Evolutionary conservation across 2,888 invertebrate species (phyloP), one percentile per base, ranked within the genome.

Genomic region (Lithophane semibrunnea): DNA sequence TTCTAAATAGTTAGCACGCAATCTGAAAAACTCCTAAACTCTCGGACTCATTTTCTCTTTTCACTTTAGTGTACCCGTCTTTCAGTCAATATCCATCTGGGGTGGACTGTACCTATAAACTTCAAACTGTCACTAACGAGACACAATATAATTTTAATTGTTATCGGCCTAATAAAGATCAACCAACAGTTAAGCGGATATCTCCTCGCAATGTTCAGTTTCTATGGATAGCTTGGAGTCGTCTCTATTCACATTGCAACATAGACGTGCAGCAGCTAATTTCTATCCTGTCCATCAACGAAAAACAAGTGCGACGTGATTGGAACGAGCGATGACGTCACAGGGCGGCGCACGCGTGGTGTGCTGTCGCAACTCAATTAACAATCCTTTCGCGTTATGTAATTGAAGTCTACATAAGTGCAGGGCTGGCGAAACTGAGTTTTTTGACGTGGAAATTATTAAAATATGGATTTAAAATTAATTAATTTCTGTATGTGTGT

Each of bases 301-400:
- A 65, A 86, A 84, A 84, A 69, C 63, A 68, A 72, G n/a, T n/a
- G 37, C 70, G 75, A 87, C 75, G 63, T 79, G 61, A 75, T 70
- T 86, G 82, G 54, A 83, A 52, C 78, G 56, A 63, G 61, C 54
- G 67, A 60, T 79, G 88, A 85, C 86, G 77, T 86, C 82, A 81
- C 66, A 66, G 86, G 66, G 64, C 67, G 70, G 68, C 37, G 73
- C 56, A 68, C 72, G 75, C 52, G 69, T 66, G 75, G 54, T 77
- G 67, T 83, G 66, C 68, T 69, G 73, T 73, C 66, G 77, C 80
- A 86, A 89, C 83, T 85, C 84, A 84, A 89, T 89, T 90, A 90
- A 78, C 75, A 82, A 80, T 83, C 83, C 84, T 86, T 85, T 82
- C 85, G 77, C 75, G 85, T 87, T 88, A 87, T 85, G 83, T 90